A percentile compares a stretch with the other conserved stretches of the same genome.
These are phyloP conservation scores for Elephas maximus DNA, from an alignment of 2,113 vertebrate genomes.

Conservation along the genomic window DNA sequence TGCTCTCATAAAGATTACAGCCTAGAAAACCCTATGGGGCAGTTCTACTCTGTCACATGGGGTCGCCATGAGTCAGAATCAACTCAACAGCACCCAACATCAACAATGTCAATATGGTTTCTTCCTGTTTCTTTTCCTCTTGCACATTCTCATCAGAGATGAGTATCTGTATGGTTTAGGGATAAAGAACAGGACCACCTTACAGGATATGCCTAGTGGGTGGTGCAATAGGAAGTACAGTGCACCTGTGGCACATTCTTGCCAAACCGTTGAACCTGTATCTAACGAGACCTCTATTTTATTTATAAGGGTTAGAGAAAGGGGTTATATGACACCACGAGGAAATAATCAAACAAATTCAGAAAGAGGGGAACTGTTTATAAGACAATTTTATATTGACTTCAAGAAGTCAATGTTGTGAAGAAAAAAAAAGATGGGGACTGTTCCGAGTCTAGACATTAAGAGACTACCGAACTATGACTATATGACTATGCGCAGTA, in stretches of 20 bases:
- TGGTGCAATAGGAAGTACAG: background rate
- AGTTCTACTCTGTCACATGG: background rate
- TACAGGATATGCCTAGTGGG: no score
- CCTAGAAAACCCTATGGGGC: no score
- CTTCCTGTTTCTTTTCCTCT: constrained; percentile 18
- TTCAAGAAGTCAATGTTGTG: background rate
- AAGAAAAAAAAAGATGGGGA: background rate
- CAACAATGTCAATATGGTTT: background rate
- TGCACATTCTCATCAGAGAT: background rate
- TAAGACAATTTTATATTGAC: background rate
- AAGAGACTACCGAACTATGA: background rate
- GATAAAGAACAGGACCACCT: background rate
- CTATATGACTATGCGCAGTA: background rate
- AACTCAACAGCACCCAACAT: background rate
- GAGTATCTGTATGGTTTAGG: background rate
- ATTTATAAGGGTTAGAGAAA: background rate
- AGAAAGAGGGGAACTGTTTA: background rate
- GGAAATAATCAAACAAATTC: background rate
- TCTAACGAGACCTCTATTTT: background rate
- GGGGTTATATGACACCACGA: background rate
- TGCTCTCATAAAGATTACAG: no score
- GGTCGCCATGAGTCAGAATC: background rate
- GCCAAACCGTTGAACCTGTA: background rate
- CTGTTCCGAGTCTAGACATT: constrained; percentile 1
- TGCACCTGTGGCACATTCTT: background rate